Evolutionary conservation across 1,140 invertebrate species (phyloP).

Genomic region (Ostrea denselamellosa): DNA sequence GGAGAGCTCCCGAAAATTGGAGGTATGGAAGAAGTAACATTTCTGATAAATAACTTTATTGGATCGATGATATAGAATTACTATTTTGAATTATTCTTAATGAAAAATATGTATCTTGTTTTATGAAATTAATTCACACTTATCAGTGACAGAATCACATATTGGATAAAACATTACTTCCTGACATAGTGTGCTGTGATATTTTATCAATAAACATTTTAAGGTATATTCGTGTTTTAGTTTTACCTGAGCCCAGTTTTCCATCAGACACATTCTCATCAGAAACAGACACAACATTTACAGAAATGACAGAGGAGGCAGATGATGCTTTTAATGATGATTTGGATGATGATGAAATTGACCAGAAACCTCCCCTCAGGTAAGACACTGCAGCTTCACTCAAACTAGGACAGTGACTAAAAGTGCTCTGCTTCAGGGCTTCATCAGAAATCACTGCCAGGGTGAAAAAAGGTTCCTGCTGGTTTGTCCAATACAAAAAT

Average conservation of each 20-base stretch:
- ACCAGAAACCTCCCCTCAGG: constrained; percentile 77
- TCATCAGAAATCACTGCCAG: too few relatives aligned
- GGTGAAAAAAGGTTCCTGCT: too few relatives aligned
- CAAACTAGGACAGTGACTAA: too few relatives aligned
- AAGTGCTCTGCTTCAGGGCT: too few relatives aligned
- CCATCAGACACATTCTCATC: constrained; percentile 59
- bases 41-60: background rate
- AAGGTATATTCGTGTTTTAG: background rate
- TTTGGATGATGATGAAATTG: constrained; percentile 68
- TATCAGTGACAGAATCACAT: too few relatives aligned
- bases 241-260: constrained; percentile 56
- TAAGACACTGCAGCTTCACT: constrained; percentile 37
- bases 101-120: too few relatives aligned
- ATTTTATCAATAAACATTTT: background rate
- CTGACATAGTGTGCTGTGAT: too few relatives aligned
- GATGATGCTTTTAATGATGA: constrained; percentile 62
- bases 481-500: too few relatives aligned
- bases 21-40: constrained; percentile 63
- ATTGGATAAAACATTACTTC: too few relatives aligned
- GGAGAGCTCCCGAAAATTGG: constrained; percentile 84
- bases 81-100: too few relatives aligned
- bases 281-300: constrained; percentile 56
- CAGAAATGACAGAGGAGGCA: constrained; percentile 47
- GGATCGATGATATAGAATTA: background rate
- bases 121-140: too few relatives aligned